These are phyloP conservation scores for Macrosteles quadrilineatus DNA, from an alignment of 1,140 invertebrate genomes.

Conservation along the genomic window DNA sequence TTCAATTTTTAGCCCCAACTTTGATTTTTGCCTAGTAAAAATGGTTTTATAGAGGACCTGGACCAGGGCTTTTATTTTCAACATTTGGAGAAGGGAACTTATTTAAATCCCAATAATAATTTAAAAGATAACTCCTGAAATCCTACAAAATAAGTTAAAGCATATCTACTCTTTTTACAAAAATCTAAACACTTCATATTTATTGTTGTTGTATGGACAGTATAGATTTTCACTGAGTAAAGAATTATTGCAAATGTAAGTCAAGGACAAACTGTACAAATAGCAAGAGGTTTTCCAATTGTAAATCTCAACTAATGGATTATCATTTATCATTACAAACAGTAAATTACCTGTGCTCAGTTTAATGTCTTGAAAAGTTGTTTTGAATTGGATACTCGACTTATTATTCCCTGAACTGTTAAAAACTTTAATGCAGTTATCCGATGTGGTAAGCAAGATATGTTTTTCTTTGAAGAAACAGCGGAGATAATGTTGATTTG, in stretches of 20 bases:
- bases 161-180: too few relatives aligned
- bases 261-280: neutral
- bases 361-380: constrained; percentile 6
- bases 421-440: neutral
- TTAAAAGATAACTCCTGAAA: too few relatives aligned
- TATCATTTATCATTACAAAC: neutral
- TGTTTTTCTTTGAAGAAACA: constrained; percentile 1
- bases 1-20: too few relatives aligned
- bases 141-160: too few relatives aligned
- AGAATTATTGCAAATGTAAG: neutral
- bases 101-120: too few relatives aligned
- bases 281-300: neutral
- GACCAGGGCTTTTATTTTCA: too few relatives aligned
- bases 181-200: neutral
- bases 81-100: too few relatives aligned
- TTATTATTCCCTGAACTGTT: neutral
- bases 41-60: too few relatives aligned
- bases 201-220: neutral
- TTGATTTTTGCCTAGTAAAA: too few relatives aligned
- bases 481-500: constrained; percentile 1
- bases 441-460: neutral
- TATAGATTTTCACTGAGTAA: constrained; percentile 8
- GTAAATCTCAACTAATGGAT: neutral
- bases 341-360: neutral
- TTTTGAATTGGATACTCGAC: neutral